Conservation (phyloP, 2,888 invertebrate genomes). For the Kryphioiulus occultus region DNA sequence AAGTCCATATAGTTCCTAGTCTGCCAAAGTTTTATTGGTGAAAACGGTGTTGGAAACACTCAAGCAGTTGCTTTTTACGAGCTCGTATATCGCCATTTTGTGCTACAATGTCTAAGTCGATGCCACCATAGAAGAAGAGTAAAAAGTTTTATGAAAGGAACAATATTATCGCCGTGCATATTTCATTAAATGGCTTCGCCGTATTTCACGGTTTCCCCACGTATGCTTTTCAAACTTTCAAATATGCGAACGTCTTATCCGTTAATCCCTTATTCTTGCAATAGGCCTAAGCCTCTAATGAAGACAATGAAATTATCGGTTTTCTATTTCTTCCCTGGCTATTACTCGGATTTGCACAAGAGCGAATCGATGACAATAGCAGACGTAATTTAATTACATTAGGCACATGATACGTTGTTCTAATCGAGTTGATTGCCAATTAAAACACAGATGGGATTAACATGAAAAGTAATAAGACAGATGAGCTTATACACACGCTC, state of each 20-base stretch:
- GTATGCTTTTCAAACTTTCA: slow-evolving; percentile 34
- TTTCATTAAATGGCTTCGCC: not conserved
- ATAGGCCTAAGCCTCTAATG: not conserved
- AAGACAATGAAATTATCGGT: slow-evolving; percentile 39
- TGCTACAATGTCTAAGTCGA: not conserved
- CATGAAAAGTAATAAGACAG: slow-evolving; percentile 41
- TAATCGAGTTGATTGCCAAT: slow-evolving; percentile 46
- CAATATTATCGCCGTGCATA: not conserved
- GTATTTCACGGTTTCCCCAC: not conserved
- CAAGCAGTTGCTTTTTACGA: not conserved
- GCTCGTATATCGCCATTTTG: not conserved
- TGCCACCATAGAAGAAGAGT: not conserved
- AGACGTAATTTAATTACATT: slow-evolving; percentile 47
- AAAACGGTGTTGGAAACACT: too few species aligned
- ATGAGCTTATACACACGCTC: slow-evolving; percentile 29
- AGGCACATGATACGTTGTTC: slow-evolving; percentile 43
- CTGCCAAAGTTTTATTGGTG: too few species aligned
- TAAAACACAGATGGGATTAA: slow-evolving; percentile 33
- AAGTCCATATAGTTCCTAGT: too few species aligned
- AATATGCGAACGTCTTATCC: slow-evolving; percentile 28
- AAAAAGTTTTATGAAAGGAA: not conserved
- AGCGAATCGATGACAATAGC: slow-evolving; percentile 41
- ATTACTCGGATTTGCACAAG: slow-evolving; percentile 33
- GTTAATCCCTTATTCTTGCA: not conserved
- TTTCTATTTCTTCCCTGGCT: slow-evolving; percentile 26